Evolutionary conservation across 2,797 vertebrate genomes (phyloP).

Genomic region (Apodemus agrarius): DNA sequence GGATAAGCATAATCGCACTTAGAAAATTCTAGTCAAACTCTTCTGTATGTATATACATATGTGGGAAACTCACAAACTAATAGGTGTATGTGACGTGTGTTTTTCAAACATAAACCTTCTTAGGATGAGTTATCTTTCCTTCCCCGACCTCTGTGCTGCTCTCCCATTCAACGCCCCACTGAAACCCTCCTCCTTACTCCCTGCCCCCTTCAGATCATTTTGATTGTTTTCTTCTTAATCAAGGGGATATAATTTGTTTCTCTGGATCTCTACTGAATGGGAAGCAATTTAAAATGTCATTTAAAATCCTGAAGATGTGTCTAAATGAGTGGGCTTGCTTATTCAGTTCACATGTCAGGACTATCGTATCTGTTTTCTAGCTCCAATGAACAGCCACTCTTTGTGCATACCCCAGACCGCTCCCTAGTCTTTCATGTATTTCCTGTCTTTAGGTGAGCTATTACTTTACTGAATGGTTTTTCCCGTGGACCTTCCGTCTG

Average conservation of each 20-base stretch:
- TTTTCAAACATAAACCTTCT: neutral
- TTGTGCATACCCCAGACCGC: neutral
- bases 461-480: neutral
- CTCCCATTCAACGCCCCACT: neutral
- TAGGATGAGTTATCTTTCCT: neutral
- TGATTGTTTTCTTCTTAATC: neutral
- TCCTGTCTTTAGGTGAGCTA: neutral
- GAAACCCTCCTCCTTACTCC: neutral
- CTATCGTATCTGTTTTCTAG: neutral
- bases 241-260: neutral
- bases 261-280: neutral
- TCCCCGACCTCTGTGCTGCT: neutral
- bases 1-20: neutral
- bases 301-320: neutral
- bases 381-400: neutral
- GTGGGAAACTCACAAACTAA: neutral
- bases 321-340: neutral
- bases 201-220: neutral
- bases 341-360: neutral
- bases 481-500: neutral
- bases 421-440: neutral
- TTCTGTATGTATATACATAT: neutral
- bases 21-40: neutral
- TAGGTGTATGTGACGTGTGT: neutral
- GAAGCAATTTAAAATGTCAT: neutral